Evolutionary conservation across 2,797 vertebrate species (phyloP).

Genomic region (Numenius phaeopus): DNA sequence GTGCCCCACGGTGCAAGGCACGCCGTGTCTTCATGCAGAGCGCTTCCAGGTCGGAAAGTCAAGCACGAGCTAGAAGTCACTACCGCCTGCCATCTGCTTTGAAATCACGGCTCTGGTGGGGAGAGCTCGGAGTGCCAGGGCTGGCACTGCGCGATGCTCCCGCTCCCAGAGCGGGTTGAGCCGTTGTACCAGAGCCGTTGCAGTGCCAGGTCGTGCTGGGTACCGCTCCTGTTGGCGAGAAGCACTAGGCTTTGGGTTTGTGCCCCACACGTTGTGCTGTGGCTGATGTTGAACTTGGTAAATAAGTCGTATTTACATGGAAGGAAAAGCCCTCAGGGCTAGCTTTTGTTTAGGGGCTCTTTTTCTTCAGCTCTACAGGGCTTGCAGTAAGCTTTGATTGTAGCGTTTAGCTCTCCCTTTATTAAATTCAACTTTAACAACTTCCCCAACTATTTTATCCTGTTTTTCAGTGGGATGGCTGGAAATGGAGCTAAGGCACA

Average conservation of each 20-base stretch:
- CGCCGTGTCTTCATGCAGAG: accelerated
- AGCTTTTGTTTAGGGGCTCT: not conserved
- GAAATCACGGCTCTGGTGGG: not conserved
- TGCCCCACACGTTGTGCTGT: not conserved
- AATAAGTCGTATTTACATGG: accelerated
- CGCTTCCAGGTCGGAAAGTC: not conserved
- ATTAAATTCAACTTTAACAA: not conserved
- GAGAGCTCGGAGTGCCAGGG: not conserved
- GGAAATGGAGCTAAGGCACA: not conserved
- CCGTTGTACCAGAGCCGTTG: accelerated
- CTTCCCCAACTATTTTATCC: not conserved
- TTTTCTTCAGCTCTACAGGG: not conserved
- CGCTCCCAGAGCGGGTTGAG: accelerated
- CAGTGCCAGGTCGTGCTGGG: accelerated
- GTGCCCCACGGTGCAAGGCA: accelerated
- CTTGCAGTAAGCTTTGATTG: not conserved
- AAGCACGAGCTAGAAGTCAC: accelerated
- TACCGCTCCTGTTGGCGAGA: accelerated
- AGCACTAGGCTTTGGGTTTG: accelerated
- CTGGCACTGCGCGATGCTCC: accelerated
- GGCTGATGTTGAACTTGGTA: not conserved
- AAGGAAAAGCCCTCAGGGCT: not conserved
- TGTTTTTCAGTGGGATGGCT: not conserved
- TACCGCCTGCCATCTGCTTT: not conserved
- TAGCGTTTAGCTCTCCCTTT: not conserved